phyloP scores from a whole-genome alignment of 2,797 vertebrate genomes.

The Bradypodion pumilum region DNA sequence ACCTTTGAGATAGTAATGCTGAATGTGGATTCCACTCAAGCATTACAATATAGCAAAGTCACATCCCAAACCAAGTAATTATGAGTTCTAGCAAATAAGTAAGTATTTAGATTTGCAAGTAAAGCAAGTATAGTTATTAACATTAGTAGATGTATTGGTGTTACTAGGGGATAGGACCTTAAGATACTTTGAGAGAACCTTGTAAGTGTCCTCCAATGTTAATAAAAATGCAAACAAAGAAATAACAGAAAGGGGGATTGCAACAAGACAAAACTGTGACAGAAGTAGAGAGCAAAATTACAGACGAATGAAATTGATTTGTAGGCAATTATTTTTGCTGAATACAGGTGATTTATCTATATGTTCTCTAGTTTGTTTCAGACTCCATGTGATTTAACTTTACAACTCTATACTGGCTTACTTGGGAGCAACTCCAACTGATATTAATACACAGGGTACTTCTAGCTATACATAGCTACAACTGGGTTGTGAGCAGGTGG shows the following conservation, averaged over 20 bases:
- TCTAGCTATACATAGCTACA: background rate
- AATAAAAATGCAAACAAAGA: background rate
- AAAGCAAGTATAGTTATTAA: background rate
- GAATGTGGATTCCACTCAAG: background rate
- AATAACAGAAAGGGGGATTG: background rate
- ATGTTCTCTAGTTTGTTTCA: no score
- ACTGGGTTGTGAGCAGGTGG: background rate
- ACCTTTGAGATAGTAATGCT: background rate
- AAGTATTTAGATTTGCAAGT: no score
- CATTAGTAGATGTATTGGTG: background rate
- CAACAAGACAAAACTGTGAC: background rate
- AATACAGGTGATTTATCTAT: no score
- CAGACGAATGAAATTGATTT: background rate
- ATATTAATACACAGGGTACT: background rate
- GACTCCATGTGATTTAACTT: no score
- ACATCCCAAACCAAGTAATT: background rate
- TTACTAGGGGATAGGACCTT: background rate
- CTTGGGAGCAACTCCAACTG: background rate
- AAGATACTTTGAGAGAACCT: background rate
- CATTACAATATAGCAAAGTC: background rate
- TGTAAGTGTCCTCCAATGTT: background rate
- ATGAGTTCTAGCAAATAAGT: no score
- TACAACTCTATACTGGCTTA: background rate
- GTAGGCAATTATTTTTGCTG: background rate
- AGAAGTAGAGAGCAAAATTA: background rate